Percentiles rank a stretch among this genome's conserved stretches.
Evolutionary conservation across 2,113 vertebrate species (phyloP).

Genomic region (Ciconia boyciana): DNA sequence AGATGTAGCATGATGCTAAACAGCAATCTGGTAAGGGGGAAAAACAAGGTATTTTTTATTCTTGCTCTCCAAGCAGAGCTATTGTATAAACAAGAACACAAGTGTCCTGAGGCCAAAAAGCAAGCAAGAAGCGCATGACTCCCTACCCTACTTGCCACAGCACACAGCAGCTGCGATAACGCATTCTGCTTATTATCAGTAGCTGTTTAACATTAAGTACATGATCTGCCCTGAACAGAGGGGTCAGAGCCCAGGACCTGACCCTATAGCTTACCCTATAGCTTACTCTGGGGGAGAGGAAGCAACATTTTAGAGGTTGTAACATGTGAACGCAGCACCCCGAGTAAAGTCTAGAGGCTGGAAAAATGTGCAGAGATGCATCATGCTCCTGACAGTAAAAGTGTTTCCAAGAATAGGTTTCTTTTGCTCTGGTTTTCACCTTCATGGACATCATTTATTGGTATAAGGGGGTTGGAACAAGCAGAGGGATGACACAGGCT

Average conservation of each 20-base stretch:
- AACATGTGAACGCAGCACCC: background rate
- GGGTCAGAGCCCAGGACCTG: background rate
- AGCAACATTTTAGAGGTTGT: background rate
- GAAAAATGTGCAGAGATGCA: background rate
- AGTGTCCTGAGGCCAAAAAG: constrained; percentile 58
- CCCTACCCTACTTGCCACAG: background rate
- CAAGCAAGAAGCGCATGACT: constrained; percentile 29
- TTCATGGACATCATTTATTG: background rate
- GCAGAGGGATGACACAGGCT: background rate
- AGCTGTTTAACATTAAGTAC: background rate
- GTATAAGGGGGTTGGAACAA: background rate
- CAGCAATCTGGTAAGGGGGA: constrained; percentile 13
- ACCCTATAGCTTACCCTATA: background rate
- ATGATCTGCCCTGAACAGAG: background rate
- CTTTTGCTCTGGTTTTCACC: background rate
- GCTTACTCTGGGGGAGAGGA: background rate
- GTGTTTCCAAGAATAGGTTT: background rate
- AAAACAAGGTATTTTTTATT: constrained; percentile 43
- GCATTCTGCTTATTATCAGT: constrained; percentile 15
- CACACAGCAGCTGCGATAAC: constrained; percentile 22
- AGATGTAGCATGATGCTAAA: constrained; percentile 44
- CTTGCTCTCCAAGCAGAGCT: constrained; percentile 49
- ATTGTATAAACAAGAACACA: constrained; percentile 61
- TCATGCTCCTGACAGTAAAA: background rate
- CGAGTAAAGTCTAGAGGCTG: background rate